A percentile compares a stretch with the other conserved stretches of the same genome.
phyloP scores from a whole-genome alignment of 2,113 vertebrate genomes.

The Pseudonaja textilis region DNA sequence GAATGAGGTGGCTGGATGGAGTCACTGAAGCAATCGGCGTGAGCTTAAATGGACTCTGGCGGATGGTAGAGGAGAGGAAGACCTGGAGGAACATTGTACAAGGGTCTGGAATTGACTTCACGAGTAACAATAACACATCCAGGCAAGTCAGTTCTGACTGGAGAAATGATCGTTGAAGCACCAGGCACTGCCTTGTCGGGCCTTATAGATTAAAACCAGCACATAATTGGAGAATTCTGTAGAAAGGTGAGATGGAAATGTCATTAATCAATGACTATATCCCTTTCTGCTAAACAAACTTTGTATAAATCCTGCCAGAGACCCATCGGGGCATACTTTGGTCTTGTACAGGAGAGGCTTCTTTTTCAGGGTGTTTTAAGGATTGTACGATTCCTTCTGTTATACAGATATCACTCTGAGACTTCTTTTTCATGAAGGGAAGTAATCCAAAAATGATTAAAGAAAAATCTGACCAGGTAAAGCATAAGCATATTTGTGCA shows the following conservation, averaged over 20 bases:
- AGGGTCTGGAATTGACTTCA: too few species aligned
- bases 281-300: neutral
- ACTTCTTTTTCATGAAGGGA: neutral
- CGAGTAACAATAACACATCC: too few species aligned
- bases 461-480: neutral
- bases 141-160: neutral
- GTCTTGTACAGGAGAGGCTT: neutral
- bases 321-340: neutral
- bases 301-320: neutral
- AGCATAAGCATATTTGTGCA: neutral
- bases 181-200: neutral
- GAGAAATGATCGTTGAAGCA: neutral
- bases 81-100: too few species aligned
- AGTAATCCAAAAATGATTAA: neutral
- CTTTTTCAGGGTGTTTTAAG: neutral
- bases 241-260: neutral
- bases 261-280: neutral
- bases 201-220: neutral
- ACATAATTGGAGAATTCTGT: neutral
- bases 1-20: too few species aligned
- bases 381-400: neutral
- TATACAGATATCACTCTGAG: neutral
- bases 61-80: too few species aligned
- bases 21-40: too few species aligned
- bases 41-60: too few species aligned